Evolutionary conservation across 2,888 invertebrate genomes (phyloP).

Genomic region (Caenorhabditis sp.): DNA sequence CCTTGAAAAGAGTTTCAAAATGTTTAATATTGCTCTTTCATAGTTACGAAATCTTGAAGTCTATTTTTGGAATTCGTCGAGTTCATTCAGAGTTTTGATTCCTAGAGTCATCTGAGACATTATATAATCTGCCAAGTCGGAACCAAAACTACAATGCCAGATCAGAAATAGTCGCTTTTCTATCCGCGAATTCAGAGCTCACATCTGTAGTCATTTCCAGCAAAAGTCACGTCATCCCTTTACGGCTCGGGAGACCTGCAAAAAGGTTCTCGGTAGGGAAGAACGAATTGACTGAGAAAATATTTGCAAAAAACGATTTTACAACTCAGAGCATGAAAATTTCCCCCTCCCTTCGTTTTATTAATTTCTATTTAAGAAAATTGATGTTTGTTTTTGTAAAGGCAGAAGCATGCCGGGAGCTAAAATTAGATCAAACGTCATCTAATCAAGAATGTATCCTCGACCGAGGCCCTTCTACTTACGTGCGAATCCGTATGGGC

Average conservation of each 20-base stretch:
- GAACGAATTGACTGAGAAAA: no score
- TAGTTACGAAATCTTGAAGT: no score
- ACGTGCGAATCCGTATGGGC: not conserved
- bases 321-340: not conserved
- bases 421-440: slow-evolving; percentile 44
- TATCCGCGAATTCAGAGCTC: not conserved
- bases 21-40: no score
- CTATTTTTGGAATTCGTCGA: no score
- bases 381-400: slow-evolving; percentile 13
- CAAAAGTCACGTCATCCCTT: slow-evolving; percentile 8
- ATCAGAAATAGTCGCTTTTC: slow-evolving; percentile 9
- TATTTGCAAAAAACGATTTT: no score
- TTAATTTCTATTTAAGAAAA: not conserved
- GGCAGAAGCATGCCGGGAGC: not conserved
- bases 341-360: not conserved
- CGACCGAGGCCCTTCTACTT: not conserved
- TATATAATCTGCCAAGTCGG: no score
- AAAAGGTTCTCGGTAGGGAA: no score
- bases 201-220: slow-evolving; percentile 32
- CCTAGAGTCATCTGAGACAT: no score
- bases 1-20: no score
- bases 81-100: no score
- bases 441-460: slow-evolving; percentile 43
- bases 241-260: not conserved
- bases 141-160: slow-evolving; percentile 6